Percentiles rank a stretch among this genome's conserved stretches.
phyloP scores from a whole-genome alignment of 2,888 invertebrate species.

The Aradus depressus region DNA sequence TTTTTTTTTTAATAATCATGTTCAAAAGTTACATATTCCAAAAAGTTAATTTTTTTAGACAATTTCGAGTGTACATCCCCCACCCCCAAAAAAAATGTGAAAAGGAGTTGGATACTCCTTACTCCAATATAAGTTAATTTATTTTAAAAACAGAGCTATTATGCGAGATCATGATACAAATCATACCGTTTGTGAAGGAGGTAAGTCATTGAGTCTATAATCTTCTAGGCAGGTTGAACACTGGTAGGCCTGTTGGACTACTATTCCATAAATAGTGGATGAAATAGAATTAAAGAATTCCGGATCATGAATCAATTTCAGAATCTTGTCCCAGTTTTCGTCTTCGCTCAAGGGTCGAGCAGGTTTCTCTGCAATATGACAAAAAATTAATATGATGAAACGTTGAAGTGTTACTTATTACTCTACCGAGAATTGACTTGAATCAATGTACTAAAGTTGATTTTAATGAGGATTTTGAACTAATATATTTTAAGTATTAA shows the following conservation, averaged over 20 bases:
- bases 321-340: conserved; percentile 17
- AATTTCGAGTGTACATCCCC: no score
- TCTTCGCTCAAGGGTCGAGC: conserved; percentile 1
- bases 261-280: conserved; percentile 12
- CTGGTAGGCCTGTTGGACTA: conserved; percentile 13
- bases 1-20: no score
- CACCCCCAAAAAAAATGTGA: no score
- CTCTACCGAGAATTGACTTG: no score
- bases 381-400: no score
- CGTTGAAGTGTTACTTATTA: no score
- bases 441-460: not conserved
- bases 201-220: conserved; percentile 19
- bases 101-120: not conserved
- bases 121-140: not conserved
- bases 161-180: not conserved
- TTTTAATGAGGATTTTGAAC: not conserved
- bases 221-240: conserved; percentile 19
- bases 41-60: no score
- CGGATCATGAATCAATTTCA: conserved; percentile 5
- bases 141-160: not conserved
- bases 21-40: no score
- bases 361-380: not conserved
- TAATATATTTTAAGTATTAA: no score
- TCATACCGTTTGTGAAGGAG: conserved; percentile 16
- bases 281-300: conserved; percentile 5